Conservation (phyloP, 2,888 invertebrate genomes). For the Lingula anatina region DNA sequence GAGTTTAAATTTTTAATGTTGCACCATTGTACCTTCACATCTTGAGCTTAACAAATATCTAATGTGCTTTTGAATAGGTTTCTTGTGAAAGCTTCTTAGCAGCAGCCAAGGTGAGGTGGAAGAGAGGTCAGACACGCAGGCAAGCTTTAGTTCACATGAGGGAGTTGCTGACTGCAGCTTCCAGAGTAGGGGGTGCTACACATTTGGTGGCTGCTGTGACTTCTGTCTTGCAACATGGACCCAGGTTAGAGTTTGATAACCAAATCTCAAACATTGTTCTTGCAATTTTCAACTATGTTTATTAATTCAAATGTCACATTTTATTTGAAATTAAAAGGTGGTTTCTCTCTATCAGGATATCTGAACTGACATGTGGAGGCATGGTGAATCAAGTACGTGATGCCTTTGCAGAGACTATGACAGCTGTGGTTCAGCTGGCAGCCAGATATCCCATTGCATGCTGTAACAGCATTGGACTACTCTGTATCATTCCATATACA, state of each 20-base stretch:
- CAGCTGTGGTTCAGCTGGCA: constrained; percentile 46
- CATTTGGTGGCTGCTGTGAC: constrained; percentile 50
- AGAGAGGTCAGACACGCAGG: constrained; percentile 39
- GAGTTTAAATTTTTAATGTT: too few species aligned
- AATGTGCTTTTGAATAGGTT: constrained; percentile 34
- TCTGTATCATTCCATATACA: constrained; percentile 50
- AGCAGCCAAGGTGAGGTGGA: constrained; percentile 40
- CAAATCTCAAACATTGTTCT: neutral
- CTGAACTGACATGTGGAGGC: constrained; percentile 47
- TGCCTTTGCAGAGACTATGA: constrained; percentile 50
- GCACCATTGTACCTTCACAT: too few species aligned
- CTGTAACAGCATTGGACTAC: constrained; percentile 47
- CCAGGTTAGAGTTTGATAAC: too few species aligned
- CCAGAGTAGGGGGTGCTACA: constrained; percentile 43
- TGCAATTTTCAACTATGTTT: too few species aligned
- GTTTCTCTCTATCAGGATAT: neutral
- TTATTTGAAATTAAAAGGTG: neutral
- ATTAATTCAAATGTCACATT: neutral
- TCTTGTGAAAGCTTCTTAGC: constrained; percentile 43
- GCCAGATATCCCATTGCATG: constrained; percentile 47
- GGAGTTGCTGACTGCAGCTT: constrained; percentile 44
- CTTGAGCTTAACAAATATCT: too few species aligned
- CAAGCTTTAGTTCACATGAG: constrained; percentile 48
- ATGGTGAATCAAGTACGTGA: constrained; percentile 43
- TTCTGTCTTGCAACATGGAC: constrained; percentile 46